These are phyloP conservation scores for Caradrina clavipalpis DNA, from an alignment of 2,888 invertebrate genomes.

Conservation along the genomic window DNA sequence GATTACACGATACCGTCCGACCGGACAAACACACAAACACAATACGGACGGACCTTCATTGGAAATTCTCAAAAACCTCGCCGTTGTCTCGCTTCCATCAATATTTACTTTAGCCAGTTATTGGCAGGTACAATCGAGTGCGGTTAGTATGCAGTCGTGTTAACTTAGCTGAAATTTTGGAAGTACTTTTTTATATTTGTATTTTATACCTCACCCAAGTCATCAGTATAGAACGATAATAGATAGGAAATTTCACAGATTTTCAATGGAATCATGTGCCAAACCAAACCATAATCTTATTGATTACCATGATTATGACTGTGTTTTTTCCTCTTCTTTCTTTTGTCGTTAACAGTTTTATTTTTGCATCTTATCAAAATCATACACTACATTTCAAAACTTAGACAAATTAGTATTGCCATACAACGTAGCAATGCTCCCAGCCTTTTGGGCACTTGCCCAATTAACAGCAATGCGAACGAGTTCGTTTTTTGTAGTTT, in stretches of 20 bases:
- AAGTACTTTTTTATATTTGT: neutral
- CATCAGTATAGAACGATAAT: neutral
- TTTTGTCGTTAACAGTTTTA: too few species aligned
- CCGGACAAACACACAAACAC: constrained; percentile 81
- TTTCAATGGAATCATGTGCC: neutral
- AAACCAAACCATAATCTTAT: too few species aligned
- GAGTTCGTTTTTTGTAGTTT: too few species aligned
- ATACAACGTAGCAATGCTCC: too few species aligned
- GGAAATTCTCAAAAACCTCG: constrained; percentile 89
- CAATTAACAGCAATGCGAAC: too few species aligned
- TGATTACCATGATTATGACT: too few species aligned
- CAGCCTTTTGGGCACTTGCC: too few species aligned
- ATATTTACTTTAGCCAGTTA: constrained; percentile 88
- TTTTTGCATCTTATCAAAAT: too few species aligned
- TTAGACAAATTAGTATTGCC: too few species aligned
- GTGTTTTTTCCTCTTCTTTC: too few species aligned
- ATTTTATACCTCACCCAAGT: too few species aligned
- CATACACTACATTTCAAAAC: too few species aligned
- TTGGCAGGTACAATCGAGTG: constrained; percentile 79
- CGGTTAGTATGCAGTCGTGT: constrained; percentile 30
- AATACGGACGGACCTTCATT: constrained; percentile 82
- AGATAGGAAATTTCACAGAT: neutral
- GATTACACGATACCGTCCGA: constrained; percentile 75
- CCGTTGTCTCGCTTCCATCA: constrained; percentile 85
- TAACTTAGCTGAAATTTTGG: constrained; percentile 11